Base-by-base conservation (phyloP, 2,888 invertebrate genomes). In the Entomobrya multifasciata region DNA sequence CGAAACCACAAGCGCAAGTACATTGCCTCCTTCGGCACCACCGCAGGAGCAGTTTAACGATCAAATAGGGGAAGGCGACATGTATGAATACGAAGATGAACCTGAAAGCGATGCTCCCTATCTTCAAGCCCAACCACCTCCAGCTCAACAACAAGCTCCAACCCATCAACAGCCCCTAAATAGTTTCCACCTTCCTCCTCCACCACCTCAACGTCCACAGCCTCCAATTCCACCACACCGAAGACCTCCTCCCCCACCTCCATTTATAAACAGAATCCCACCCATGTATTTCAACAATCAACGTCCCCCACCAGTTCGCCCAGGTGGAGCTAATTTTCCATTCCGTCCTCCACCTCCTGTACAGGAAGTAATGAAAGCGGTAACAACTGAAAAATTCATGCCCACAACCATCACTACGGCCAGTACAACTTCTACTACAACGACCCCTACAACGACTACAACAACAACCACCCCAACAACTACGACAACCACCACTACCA, bases 331-430 rank as follows among this genome's bases (percentile, higher is more conserved):
- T 4, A 85, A 76, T 15, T 90, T 88, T 77, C 90, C 90, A 4
- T 89, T 90, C 74, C 36, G 90, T 15, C 89, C 90, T 0, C 90
- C 89, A 15, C 90, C 90, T 2, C 88, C 90, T 65, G 89, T 90
- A 13, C 82, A 87, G 25, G 89, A 90, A 76, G 72, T 90, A 13
- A 86, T 90, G 81, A 89, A 86, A 22, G 84, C 17, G 0, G 52
- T 55, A 22, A 49, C 74, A 8, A 44, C 27, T 57, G 44, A 47
- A 30, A 47, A 57, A n/a, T 5, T 27, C 4, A 15, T 30, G 5
- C 17, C 77, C 4, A 55, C 76, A 8, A 76, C 57, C 27, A 15
- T 27, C 25, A 25, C 36, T 4, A 30, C 55, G 4, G 8, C 44
- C 4, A 49, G 74, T 1, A 76, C 76, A 8, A 30, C 47, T 6